These are phyloP conservation scores for Tetragnatha montana DNA, from an alignment of 2,888 invertebrate genomes.

Conservation along the genomic window DNA sequence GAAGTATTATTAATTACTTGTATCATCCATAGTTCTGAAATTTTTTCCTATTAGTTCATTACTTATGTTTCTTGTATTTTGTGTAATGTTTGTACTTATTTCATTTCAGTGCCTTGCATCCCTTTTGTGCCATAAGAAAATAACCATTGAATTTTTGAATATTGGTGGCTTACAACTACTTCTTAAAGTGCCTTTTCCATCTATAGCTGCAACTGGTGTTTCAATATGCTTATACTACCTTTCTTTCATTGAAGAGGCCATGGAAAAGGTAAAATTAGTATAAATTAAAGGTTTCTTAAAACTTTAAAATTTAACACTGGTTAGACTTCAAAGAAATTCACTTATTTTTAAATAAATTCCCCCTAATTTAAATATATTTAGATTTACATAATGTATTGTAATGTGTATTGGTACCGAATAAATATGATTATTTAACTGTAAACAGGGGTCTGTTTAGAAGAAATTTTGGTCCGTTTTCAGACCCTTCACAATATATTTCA, in stretches of 20 bases:
- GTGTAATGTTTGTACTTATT: constrained; percentile 3
- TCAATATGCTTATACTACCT: constrained; percentile 97
- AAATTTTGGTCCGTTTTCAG: no score
- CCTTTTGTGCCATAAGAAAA: constrained; percentile 97
- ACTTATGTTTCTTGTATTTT: background rate
- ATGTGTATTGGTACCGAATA: no score
- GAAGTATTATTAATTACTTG: background rate
- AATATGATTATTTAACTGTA: no score
- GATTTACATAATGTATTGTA: no score
- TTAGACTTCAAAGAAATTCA: no score
- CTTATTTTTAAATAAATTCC: no score
- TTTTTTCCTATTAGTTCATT: background rate
- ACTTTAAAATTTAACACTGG: background rate
- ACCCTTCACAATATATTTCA: no score
- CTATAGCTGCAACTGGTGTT: constrained; percentile 96
- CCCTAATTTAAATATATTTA: no score
- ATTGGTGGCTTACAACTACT: constrained; percentile 90
- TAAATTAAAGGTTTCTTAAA: constrained; percentile 75
- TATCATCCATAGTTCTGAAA: background rate
- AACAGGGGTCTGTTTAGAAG: no score
- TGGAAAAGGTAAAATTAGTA: constrained; percentile 87
- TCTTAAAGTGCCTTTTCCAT: constrained; percentile 92
- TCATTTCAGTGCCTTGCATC: constrained; percentile 88
- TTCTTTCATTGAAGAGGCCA: constrained; percentile 97
- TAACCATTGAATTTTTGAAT: constrained; percentile 95